These are phyloP conservation scores for Rhynchonema sp. DNA, from an alignment of 2,888 invertebrate species.

Conservation along the genomic window DNA sequence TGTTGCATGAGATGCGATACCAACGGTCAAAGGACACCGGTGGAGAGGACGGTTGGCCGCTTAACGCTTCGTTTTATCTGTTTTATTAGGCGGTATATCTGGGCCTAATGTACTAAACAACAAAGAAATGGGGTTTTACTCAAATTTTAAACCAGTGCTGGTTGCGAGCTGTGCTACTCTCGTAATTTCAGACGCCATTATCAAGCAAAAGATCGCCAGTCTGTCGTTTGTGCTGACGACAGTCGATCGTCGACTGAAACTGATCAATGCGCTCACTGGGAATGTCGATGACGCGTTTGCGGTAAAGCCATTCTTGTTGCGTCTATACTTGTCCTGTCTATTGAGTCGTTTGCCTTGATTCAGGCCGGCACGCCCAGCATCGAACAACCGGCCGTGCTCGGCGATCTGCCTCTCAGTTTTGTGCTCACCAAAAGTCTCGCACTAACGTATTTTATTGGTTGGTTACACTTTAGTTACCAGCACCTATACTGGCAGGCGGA, in stretches of 20 bases:
- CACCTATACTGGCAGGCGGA: no score
- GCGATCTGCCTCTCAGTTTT: conserved; percentile 48
- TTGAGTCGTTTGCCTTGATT: background rate
- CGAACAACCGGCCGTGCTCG: conserved; percentile 19
- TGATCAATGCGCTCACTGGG: no score
- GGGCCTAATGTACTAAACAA: no score
- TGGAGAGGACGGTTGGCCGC: conserved; percentile 46
- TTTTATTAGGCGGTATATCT: no score
- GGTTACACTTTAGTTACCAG: conserved; percentile 6
- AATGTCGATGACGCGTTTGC: no score
- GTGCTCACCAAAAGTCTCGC: conserved; percentile 56
- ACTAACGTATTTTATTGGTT: conserved; percentile 50
- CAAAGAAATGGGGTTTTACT: no score
- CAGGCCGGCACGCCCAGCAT: no score
- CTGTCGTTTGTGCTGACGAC: conserved; percentile 46
- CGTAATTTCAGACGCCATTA: conserved; percentile 41
- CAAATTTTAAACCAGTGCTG: background rate
- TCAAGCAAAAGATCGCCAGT: conserved; percentile 67
- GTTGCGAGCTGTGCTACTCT: background rate
- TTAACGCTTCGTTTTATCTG: background rate
- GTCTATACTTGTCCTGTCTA: background rate
- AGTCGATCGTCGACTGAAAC: background rate
- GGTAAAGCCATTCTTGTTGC: no score
- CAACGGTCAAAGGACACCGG: conserved; percentile 61
- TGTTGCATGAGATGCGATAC: conserved; percentile 54